A percentile compares a stretch with the other conserved stretches of the same genome.
Conservation (phyloP, 30 jellyfish, hydroid and myxozoan genomes). For the Catostylus mosaicus region DNA sequence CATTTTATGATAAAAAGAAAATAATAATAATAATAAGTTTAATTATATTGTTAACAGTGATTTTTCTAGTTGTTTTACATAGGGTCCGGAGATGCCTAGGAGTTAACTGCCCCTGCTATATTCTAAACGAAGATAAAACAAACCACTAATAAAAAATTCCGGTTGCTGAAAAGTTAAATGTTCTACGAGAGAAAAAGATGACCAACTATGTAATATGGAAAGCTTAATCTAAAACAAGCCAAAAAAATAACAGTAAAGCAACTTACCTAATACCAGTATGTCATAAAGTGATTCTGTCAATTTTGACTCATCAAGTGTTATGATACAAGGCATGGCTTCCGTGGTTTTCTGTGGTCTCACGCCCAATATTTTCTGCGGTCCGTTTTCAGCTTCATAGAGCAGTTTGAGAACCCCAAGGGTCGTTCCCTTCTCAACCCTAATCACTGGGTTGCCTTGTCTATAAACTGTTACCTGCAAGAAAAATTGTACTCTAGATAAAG, state of each 20-base stretch:
- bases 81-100: too few relatives aligned
- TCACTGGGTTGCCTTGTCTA: constrained; percentile 77
- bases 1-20: too few relatives aligned
- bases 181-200: too few relatives aligned
- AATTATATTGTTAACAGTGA: too few relatives aligned
- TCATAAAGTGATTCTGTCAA: constrained; percentile 88
- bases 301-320: constrained; percentile 89
- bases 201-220: too few relatives aligned
- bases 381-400: constrained; percentile 87
- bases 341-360: constrained; percentile 74
- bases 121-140: too few relatives aligned
- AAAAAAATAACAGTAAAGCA: neutral
- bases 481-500: neutral
- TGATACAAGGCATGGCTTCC: constrained; percentile 89
- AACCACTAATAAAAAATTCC: too few relatives aligned
- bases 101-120: too few relatives aligned
- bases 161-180: too few relatives aligned
- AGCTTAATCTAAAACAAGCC: too few relatives aligned
- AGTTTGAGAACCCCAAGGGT: constrained; percentile 86
- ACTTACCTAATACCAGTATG: constrained; percentile 80
- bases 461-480: constrained; percentile 78
- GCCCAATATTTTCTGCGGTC: constrained; percentile 87
- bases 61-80: too few relatives aligned
- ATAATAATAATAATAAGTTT: too few relatives aligned
- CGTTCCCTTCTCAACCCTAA: constrained; percentile 93